These are phyloP conservation scores for Acanthaster planci DNA, from an alignment of 35 echinoderm and acorn worm genomes.

Conservation along the genomic window DNA sequence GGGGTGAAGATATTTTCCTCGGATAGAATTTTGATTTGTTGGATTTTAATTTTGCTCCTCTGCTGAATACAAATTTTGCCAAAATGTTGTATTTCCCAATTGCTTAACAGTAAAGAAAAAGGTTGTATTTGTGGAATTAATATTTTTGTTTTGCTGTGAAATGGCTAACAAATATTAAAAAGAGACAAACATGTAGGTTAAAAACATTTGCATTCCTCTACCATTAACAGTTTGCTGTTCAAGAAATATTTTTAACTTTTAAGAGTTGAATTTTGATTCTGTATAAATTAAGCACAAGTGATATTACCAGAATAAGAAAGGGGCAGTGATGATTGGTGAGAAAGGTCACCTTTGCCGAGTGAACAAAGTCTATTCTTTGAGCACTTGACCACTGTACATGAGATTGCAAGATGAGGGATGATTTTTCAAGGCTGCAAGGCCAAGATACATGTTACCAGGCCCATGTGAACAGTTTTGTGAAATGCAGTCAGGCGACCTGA, in stretches of 20 bases:
- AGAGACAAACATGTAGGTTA: neutral
- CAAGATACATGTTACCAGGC: no score
- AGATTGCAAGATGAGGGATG: no score
- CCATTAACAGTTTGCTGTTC: slow-evolving; percentile 9
- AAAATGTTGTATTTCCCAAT: neutral
- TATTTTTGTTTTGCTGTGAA: slow-evolving; percentile 24
- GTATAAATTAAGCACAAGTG: no score
- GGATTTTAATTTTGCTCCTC: neutral
- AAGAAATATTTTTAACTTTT: neutral
- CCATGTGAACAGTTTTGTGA: neutral
- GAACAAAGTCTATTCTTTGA: no score
- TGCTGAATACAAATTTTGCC: slow-evolving; percentile 15
- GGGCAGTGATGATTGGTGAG: no score
- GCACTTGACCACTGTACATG: no score
- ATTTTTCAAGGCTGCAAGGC: no score
- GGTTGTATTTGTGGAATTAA: slow-evolving; percentile 10
- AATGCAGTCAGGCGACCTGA: neutral
- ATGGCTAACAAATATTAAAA: neutral
- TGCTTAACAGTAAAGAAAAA: slow-evolving; percentile 17
- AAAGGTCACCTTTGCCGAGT: no score
- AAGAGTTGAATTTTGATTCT: no score
- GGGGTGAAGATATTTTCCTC: no score
- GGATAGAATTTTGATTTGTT: no score
- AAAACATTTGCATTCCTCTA: neutral
- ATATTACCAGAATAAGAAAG: no score